Percentiles rank a stretch among this genome's conserved stretches.
Conservation (phyloP, 2,888 invertebrate genomes). For the Phania funesta region DNA sequence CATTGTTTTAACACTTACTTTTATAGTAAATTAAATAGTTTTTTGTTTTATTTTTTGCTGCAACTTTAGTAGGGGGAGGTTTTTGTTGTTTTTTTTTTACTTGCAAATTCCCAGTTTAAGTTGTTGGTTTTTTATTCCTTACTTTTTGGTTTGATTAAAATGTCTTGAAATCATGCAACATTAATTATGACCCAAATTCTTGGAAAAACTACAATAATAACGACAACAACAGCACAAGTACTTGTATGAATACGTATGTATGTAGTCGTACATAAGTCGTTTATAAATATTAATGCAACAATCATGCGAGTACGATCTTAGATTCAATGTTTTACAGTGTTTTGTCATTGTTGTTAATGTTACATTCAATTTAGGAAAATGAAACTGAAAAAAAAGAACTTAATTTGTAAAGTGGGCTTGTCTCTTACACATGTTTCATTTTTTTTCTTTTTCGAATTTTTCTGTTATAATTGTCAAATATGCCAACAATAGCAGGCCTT, state of each 20-base stretch:
- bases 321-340: slow-evolving; percentile 44
- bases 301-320: slow-evolving; percentile 63
- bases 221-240: slow-evolving; percentile 21
- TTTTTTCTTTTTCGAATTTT: neutral
- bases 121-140: slow-evolving; percentile 17
- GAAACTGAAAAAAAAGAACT: slow-evolving; percentile 9
- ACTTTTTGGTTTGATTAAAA: slow-evolving; percentile 66
- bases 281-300: slow-evolving; percentile 40
- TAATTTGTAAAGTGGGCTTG: slow-evolving; percentile 62
- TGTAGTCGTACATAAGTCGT: neutral
- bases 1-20: slow-evolving; percentile 62
- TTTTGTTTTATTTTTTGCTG: neutral
- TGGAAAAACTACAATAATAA: slow-evolving; percentile 74
- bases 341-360: slow-evolving; percentile 52
- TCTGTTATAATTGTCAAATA: slow-evolving; percentile 61
- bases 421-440: slow-evolving; percentile 30
- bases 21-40: neutral
- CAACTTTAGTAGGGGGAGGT: slow-evolving; percentile 22
- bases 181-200: slow-evolving; percentile 81
- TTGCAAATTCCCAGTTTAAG: slow-evolving; percentile 14
- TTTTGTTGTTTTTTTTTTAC: neutral
- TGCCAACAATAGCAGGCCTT: slow-evolving; percentile 56
- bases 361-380: slow-evolving; percentile 50
- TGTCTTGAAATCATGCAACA: slow-evolving; percentile 79
- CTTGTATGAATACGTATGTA: neutral